These are phyloP conservation scores for Digitonthophagus gazella DNA, from an alignment of 2,888 invertebrate genomes.

Conservation along the genomic window DNA sequence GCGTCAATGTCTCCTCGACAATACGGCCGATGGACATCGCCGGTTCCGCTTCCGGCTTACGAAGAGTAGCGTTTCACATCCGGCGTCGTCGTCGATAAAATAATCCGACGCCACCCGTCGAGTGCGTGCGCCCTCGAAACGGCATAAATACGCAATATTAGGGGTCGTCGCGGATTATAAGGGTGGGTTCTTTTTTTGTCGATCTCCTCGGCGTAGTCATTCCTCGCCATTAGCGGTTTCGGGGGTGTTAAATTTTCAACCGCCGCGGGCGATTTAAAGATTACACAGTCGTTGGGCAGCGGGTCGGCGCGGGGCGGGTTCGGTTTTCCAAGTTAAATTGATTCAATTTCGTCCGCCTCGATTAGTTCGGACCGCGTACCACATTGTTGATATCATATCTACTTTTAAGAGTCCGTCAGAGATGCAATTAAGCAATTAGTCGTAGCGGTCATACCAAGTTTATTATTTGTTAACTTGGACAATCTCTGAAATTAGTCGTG, in stretches of 20 bases:
- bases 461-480: no score
- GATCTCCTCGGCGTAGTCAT: neutral
- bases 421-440: slow-evolving; percentile 15
- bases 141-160: neutral
- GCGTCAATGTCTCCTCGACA: neutral
- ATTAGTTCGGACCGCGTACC: slow-evolving; percentile 3
- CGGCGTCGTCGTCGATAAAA: neutral
- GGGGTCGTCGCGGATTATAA: neutral
- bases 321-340: neutral
- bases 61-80: neutral
- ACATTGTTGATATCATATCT: slow-evolving; percentile 13
- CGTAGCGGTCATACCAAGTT: neutral
- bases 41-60: neutral
- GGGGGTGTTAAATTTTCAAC: neutral
- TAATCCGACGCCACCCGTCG: neutral
- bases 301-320: no score
- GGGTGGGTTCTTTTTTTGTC: neutral
- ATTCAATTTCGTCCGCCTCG: neutral
- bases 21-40: neutral
- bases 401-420: neutral
- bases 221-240: neutral
- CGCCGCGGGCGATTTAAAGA: neutral
- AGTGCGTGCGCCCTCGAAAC: neutral
- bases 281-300: neutral
- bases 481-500: no score